Conservation (phyloP, 1,140 invertebrate species). For the Cyclina sinensis region DNA sequence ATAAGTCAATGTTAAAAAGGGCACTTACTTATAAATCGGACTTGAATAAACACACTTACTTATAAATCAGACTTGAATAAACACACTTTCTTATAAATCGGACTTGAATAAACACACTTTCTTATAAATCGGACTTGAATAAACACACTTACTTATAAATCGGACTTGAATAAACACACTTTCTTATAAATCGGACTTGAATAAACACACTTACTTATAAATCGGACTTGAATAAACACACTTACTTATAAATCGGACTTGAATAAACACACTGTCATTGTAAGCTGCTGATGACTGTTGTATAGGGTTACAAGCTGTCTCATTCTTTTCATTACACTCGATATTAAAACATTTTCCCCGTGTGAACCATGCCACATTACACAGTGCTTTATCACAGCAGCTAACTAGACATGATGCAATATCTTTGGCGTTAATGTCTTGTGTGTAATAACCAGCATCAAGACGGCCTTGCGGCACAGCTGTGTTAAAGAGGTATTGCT, state of each 20-base stretch:
- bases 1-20: too few relatives aligned
- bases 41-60: too few relatives aligned
- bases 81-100: too few relatives aligned
- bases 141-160: too few relatives aligned
- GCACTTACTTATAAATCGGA: too few relatives aligned
- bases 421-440: constrained; percentile 88
- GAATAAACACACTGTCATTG: constrained; percentile 69
- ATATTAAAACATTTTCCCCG: constrained; percentile 90
- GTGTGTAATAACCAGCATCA: constrained; percentile 78
- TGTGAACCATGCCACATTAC: constrained; percentile 93
- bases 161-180: too few relatives aligned
- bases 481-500: constrained; percentile 41
- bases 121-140: too few relatives aligned
- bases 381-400: constrained; percentile 90
- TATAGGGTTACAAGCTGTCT: constrained; percentile 89
- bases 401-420: constrained; percentile 90
- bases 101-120: too few relatives aligned
- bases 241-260: constrained; percentile 73
- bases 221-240: too few relatives aligned
- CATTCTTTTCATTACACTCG: constrained; percentile 90
- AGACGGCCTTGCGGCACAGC: constrained; percentile 67
- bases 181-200: too few relatives aligned
- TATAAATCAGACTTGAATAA: too few relatives aligned
- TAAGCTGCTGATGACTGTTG: constrained; percentile 46
- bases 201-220: too few relatives aligned